These are phyloP conservation scores for Bubo scandiacus DNA, from an alignment of 2,113 vertebrate species.

Conservation along the genomic window DNA sequence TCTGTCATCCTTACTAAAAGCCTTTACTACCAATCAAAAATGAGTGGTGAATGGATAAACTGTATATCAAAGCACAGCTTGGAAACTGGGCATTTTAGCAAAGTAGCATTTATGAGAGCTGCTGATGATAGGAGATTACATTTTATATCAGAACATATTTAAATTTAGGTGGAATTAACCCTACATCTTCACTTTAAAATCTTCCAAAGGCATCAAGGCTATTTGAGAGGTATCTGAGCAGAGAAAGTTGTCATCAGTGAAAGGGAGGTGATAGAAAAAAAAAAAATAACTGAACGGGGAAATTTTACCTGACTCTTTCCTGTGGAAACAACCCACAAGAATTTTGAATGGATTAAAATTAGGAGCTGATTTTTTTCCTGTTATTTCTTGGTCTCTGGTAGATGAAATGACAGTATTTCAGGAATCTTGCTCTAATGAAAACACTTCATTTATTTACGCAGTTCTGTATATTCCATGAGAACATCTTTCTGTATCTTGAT, in stretches of 20 bases:
- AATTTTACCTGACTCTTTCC: not conserved
- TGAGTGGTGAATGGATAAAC: slow-evolving; percentile 22
- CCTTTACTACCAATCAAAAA: slow-evolving; percentile 49
- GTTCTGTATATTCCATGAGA: not conserved
- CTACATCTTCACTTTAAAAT: not conserved
- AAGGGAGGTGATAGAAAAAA: not conserved
- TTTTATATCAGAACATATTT: slow-evolving; percentile 47
- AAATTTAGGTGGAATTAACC: slow-evolving; percentile 56
- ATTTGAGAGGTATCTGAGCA: not conserved
- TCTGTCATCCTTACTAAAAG: slow-evolving; percentile 54
- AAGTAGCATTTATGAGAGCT: slow-evolving; percentile 42
- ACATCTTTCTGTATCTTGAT: not conserved
- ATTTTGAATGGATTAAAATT: not conserved
- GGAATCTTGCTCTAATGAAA: not conserved
- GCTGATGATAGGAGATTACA: slow-evolving; percentile 55
- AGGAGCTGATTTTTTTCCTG: not conserved
- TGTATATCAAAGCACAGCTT: slow-evolving; percentile 48
- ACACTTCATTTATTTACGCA: not conserved
- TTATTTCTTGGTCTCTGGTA: not conserved
- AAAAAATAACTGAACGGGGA: not conserved
- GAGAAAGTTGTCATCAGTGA: not conserved
- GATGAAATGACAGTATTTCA: not conserved
- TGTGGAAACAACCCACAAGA: not conserved
- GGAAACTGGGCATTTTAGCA: slow-evolving; percentile 38
- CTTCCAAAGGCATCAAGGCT: not conserved